Percentiles rank a stretch among this genome's conserved stretches.
Evolutionary conservation across 2,113 vertebrate genomes (phyloP).

Genomic region (Eira barbara): DNA sequence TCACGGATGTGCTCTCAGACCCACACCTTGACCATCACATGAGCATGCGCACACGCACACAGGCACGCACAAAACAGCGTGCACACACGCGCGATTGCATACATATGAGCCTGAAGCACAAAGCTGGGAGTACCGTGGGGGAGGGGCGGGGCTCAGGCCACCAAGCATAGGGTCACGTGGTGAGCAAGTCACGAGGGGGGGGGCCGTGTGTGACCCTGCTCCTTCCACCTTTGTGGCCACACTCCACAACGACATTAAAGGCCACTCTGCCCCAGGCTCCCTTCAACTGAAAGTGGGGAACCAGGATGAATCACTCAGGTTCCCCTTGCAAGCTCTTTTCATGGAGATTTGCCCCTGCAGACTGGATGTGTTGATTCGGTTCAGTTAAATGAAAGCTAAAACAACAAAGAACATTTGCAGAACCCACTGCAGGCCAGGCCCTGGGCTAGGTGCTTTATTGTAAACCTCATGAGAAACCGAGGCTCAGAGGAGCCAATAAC

Average conservation of each 20-base stretch:
- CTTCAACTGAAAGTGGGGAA: not conserved
- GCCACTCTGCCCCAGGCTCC: not conserved
- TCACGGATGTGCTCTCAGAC: not conserved
- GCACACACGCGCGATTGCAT: rapidly evolving
- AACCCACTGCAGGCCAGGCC: no score
- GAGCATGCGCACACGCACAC: not conserved
- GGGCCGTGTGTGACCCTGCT: no score
- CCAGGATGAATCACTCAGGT: not conserved
- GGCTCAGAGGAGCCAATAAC: not conserved
- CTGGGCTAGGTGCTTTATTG: not conserved
- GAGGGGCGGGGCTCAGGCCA: not conserved
- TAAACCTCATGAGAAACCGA: rapidly evolving
- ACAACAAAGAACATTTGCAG: not conserved
- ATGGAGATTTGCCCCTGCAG: not conserved
- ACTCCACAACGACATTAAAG: not conserved
- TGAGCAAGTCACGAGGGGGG: not conserved
- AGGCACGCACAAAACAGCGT: not conserved
- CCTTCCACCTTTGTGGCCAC: not conserved
- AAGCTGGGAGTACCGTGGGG: rapidly evolving
- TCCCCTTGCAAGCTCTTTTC: not conserved
- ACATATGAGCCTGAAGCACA: rapidly evolving
- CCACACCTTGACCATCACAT: not conserved
- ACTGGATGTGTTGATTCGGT: not conserved
- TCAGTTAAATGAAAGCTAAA: not conserved
- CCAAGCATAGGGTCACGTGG: not conserved